Conservation (phyloP, 2,888 invertebrate species). For the Tethea ocularis region DNA sequence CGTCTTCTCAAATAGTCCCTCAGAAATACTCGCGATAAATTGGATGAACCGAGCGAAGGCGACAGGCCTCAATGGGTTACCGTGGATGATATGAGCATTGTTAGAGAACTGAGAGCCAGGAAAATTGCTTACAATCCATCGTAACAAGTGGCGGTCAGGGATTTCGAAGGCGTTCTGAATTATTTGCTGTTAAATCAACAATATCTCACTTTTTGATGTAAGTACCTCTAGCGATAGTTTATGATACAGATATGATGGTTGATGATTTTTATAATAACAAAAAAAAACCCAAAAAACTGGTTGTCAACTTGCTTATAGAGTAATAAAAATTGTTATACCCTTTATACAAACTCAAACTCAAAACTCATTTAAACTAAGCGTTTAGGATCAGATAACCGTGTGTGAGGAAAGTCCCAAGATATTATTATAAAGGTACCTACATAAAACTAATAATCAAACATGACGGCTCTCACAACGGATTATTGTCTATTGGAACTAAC, state of each 20-base stretch:
- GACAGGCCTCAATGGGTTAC: slow-evolving; percentile 19
- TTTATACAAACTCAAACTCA: too few species aligned
- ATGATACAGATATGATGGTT: neutral
- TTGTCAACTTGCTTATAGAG: too few species aligned
- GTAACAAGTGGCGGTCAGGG: slow-evolving; percentile 5
- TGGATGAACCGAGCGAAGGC: slow-evolving; percentile 23
- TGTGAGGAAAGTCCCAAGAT: too few species aligned
- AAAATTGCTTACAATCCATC: slow-evolving; percentile 20
- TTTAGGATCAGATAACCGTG: too few species aligned
- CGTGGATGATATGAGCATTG: slow-evolving; percentile 13
- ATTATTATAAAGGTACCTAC: neutral
- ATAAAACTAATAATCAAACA: too few species aligned
- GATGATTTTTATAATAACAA: too few species aligned
- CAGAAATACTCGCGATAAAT: slow-evolving; percentile 29
- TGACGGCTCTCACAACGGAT: too few species aligned
- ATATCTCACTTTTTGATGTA: neutral
- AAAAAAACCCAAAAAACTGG: too few species aligned
- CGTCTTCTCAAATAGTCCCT: slow-evolving; percentile 23
- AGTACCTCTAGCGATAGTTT: neutral
- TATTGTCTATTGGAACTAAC: neutral
- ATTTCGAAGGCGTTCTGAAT: slow-evolving; percentile 1
- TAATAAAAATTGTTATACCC: too few species aligned
- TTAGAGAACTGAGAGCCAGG: slow-evolving; percentile 24
- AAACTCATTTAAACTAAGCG: too few species aligned
- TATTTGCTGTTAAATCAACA: slow-evolving; percentile 1